Percentiles rank a stretch among this genome's conserved stretches.
Evolutionary conservation across 2,797 vertebrate species (phyloP).

Genomic region (Bradypus variegatus): DNA sequence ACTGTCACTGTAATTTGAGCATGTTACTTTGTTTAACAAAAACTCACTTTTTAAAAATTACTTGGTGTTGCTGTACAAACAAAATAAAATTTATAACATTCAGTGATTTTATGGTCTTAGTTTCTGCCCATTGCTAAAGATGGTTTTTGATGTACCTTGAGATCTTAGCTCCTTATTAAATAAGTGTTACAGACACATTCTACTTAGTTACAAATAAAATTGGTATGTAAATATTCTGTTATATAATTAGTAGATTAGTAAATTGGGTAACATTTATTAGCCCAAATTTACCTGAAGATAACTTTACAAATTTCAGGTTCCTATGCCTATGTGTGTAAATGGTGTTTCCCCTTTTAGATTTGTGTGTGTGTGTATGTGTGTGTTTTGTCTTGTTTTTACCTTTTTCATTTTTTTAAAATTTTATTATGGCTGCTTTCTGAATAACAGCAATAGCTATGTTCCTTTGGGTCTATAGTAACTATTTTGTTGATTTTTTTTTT

Average conservation of each 20-base stretch:
- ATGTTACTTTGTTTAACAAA: conserved; percentile 33
- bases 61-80: conserved; percentile 40
- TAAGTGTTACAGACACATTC: conserved; percentile 13
- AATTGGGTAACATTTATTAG: not conserved
- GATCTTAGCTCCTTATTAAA: conserved; percentile 9
- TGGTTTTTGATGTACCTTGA: not conserved
- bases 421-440: not conserved
- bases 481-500: conserved; percentile 26
- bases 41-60: conserved; percentile 19
- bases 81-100: conserved; percentile 25
- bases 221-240: conserved; percentile 30
- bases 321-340: conserved; percentile 19
- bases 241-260: conserved; percentile 16
- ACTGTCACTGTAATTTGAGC: conserved; percentile 34
- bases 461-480: not conserved
- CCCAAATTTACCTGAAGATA: not conserved
- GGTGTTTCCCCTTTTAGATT: not conserved
- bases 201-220: conserved; percentile 6
- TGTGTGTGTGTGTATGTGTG: not conserved
- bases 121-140: conserved; percentile 40
- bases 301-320: conserved; percentile 18
- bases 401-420: not conserved
- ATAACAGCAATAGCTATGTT: not conserved
- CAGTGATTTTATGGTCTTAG: conserved; percentile 26
- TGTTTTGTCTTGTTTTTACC: not conserved